Evolutionary conservation across 2,113 vertebrate species (phyloP), one percentile per base, ranked within the genome.

Genomic region (Microtus richardsoni): DNA sequence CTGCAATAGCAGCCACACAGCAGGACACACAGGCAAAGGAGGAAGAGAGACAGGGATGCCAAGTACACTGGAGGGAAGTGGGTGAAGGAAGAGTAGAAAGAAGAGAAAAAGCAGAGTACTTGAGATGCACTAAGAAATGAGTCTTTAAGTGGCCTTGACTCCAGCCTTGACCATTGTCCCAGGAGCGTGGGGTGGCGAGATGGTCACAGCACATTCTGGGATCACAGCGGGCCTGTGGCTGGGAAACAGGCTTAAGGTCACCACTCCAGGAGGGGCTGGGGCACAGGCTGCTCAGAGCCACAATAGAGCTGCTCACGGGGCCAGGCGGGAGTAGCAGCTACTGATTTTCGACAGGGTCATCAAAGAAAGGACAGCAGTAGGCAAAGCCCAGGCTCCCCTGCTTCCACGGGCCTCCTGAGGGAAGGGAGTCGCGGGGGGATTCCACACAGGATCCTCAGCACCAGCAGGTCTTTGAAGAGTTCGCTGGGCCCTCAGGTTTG

Each of bases 401-500:
- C 92, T 94, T 94, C 95, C 79, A 1, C 49, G 21, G 52, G 92
- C 96, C 91, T 97, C 94, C 92, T 52, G 92, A 82, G 41, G 91
- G 91, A 88, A 88, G 21, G 79, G 94, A 88, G 17, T 5, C 13
- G 30, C 62, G 75, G 16, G 12, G 66, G 82, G 82, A n/a, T 19
- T 64, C 91, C 85, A 92, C 54, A 0, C 36, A 84, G 86, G 88
- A 66, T 71, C 97, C 97, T 99, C 98, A 99, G 98, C 99, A 99
- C 99, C 99, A 99, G 98, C 99, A 99, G 96, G 98, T 94, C 98
- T 99, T 99, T 3, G 97, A 98, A 86, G 98, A 97, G 92, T 99
- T 98, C 19, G 95, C 98, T 0, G 97, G 95, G 33, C 98, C 95
- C 58, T 99, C 98, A 0, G 98, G 96, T 95, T 99, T 99, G 97